Evolutionary conservation across 2,113 vertebrate genomes (phyloP), one percentile per base, ranked within the genome.

Genomic region (Mustela nigripes): DNA sequence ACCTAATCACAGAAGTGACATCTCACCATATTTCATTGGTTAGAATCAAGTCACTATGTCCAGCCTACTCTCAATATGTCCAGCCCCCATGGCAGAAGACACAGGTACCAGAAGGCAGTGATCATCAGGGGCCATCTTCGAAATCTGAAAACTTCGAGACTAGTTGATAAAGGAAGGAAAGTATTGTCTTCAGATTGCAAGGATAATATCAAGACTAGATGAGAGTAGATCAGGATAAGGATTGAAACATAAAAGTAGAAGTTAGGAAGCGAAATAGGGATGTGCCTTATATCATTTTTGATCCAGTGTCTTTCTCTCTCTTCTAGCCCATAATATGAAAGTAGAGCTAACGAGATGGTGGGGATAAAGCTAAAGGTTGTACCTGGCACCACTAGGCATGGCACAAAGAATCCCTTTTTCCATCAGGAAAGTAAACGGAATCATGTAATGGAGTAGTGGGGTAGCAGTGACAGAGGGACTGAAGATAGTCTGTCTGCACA

Each of bases 111-210:
- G 31, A n/a, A 80, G 36, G 36, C 11, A 36, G 26, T n/a, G 5
- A n/a, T 50, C 42, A 58, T 11, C 22, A 42, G 42, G 11, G 45
- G 5, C 53, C 58, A 39, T 31, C 50, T 65, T 58, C 86, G 78
- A 71, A 89, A 96, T 39, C 18, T 80, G 74, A n/a, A 67, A 36
- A 69, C n/a, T 9, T 86, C 11, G 73, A 91, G n/a, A 91, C 15
- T 2, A 26, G 16, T 5, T 74, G 63, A 53, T 36, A n/a, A 95
- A 93, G 6, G 16, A 92, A 26, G n/a, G 88, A 87, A 36, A 56
- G 7, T n/a, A 15, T 28, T 76, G 42, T 85, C 79, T 82, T 88
- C 91, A 83, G 45, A 73, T 58, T 31, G 1, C 26, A 93, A 88
- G 91, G 31, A 92, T 50, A 87, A 18, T 22, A 69, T 28, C 42